Evolutionary conservation across 2,797 vertebrate species (phyloP).

Genomic region (Kryptolebias ocellatus): DNA sequence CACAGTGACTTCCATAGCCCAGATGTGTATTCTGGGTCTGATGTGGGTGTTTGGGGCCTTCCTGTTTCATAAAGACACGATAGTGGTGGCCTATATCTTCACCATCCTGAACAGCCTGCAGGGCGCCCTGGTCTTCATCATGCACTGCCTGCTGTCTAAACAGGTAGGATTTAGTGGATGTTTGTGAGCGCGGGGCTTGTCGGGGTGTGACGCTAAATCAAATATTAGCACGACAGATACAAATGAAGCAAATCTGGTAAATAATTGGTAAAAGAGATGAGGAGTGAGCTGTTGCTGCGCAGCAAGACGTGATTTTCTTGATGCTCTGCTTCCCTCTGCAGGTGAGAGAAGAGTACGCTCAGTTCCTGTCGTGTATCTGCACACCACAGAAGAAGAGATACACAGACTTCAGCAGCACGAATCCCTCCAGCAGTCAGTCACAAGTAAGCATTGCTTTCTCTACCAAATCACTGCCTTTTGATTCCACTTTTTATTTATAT

Average conservation of each 20-base stretch:
- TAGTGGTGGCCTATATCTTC: conserved; percentile 80
- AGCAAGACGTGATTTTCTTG: neutral
- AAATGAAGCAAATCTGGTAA: neutral
- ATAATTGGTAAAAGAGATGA: neutral
- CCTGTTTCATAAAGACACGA: conserved; percentile 71
- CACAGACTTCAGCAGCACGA: conserved; percentile 80
- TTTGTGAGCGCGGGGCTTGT: neutral
- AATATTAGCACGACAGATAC: neutral
- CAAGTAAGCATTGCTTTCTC: conserved; percentile 46
- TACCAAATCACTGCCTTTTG: neutral
- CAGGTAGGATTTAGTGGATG: conserved; percentile 71
- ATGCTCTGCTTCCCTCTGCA: conserved; percentile 68
- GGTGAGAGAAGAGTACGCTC: conserved; percentile 88
- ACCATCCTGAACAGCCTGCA: conserved; percentile 87
- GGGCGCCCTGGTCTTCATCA: conserved; percentile 87
- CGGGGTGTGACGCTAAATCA: no score
- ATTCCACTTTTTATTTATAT: no score
- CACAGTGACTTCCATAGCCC: conserved; percentile 86
- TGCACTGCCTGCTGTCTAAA: conserved; percentile 89
- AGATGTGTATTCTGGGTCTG: conserved; percentile 87
- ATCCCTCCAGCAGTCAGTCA: conserved; percentile 78
- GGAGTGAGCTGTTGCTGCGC: neutral
- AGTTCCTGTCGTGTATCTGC: conserved; percentile 72
- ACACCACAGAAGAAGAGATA: conserved; percentile 77
- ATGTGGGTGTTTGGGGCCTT: conserved; percentile 90